Conservation (phyloP, 2,113 vertebrate genomes). For the Gobio gobio region DNA sequence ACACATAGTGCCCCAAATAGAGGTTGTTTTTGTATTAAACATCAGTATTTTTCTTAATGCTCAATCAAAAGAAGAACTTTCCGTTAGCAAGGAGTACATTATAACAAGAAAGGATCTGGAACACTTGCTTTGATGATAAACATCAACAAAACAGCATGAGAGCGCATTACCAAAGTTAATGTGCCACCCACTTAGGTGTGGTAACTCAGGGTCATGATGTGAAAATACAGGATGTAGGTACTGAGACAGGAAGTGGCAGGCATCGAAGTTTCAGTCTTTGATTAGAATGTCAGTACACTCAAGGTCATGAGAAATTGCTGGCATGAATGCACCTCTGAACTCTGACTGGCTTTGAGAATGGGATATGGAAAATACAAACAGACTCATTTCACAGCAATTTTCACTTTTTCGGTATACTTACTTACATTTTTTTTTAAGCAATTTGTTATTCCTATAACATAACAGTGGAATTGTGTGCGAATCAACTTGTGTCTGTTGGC, state of each 20-base stretch:
- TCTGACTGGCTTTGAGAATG: not conserved
- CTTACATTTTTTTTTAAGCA: not conserved
- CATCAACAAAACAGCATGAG: not conserved
- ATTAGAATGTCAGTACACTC: slow-evolving; percentile 43
- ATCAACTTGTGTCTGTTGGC: not conserved
- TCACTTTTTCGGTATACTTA: not conserved
- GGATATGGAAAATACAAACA: slow-evolving; percentile 1
- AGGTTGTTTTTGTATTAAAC: not conserved
- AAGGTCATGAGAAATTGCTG: slow-evolving; percentile 53
- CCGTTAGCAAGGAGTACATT: not conserved
- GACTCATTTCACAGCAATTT: not conserved
- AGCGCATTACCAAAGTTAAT: not conserved
- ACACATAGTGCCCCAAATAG: not conserved
- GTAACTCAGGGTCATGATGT: slow-evolving; percentile 38
- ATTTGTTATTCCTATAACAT: not conserved
- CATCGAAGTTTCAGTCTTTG: slow-evolving; percentile 46
- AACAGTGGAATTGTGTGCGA: not conserved
- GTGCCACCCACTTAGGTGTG: slow-evolving; percentile 20
- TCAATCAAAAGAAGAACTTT: not conserved
- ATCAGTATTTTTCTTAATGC: not conserved
- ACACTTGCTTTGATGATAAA: not conserved
- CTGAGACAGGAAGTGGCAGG: slow-evolving; percentile 59
- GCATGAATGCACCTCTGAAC: not conserved
- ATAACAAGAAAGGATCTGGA: not conserved
- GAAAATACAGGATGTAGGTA: slow-evolving; percentile 49